Base-by-base conservation (phyloP, 2,113 vertebrate species). In the Lycaon pictus region DNA sequence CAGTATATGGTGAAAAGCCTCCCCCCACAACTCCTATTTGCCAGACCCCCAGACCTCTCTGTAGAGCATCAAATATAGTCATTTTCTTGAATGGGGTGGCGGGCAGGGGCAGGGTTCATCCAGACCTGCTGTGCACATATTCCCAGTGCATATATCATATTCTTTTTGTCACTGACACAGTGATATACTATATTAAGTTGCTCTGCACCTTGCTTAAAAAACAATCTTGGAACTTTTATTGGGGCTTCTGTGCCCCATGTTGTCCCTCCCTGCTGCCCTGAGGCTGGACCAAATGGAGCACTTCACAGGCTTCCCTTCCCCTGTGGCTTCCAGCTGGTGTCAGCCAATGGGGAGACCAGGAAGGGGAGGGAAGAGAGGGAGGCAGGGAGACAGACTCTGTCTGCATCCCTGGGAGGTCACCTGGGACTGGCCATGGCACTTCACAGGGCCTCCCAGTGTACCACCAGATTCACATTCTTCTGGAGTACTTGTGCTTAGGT, bases 121-220 rank as follows among this genome's bases (percentile, higher is more conserved):
- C 97, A 97, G 95, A 93, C 0, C 0, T 96, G 95, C 98, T 98
- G 82, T 97, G 98, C 97, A 97, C 95, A 79, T 90, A 97, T 96
- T 98, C 97, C 98, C 97, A 88, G 95, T 95, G 96, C 91, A 88
- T 95, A 96, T 97, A 97, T 93, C 77, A 96, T 98, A 96, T 80
- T 98, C 9, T 71, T 56, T 48, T 43, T 32, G 7, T 80, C 32
- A 32, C 20, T 19, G 43, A 69, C 51, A 76, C 13, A 0, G 23
- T 35, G 15, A 48, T 53, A 29, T 23, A n/a, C 19, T 25, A 0
- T 7, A 9, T 76, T 32, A 10, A 37, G 8, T 53, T 51, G 0
- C 60, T 72, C 25, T 51, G 96, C 32, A 58, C 72, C 23, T 90
- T 63, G 43, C 60, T 89, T 37, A 71, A 51, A 29, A 74, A 63